Base-by-base conservation (phyloP, 2,888 invertebrate genomes). In the Torymus texanus region DNA sequence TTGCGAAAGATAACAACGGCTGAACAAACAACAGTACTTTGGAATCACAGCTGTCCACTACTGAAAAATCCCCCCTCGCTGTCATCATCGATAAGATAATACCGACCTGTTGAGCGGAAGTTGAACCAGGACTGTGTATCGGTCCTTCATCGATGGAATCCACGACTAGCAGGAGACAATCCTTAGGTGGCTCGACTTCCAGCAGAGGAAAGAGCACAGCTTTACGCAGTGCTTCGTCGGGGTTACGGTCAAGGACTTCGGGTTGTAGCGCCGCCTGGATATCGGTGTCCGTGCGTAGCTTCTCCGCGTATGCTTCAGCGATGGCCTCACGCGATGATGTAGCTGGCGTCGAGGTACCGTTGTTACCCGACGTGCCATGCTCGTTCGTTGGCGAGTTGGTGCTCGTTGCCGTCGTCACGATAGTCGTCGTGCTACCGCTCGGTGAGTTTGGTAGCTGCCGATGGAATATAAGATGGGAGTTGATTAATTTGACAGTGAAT, bases 191-290 rank as follows among this genome's bases (percentile, higher is more conserved):
- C 79, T 95, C 95, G 10, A 98, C 93, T 88, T 97, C 96, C 61
- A 96, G 90, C 50, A 98, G 91, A 0, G 98, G 98, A 86, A 96
- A 96, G 18, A 98, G 91, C 0, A 98, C 91, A 0, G 97, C 96
- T 86, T 96, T 94, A 87, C 97, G 96, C 88, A 98, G 95, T 75
- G 97, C 97, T 86, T 97, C 97, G 86, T 98, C 98, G 0, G 98
- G 97, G 87, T 96, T 95, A 85, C 94, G 93, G 86, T 97, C 96
- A 84, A 97, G 93, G 82, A 95, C 95, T 80, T 95, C 95, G 0
- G 96, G 95, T 55, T 94, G 92, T 55, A 97, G 91, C 0, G 95
- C 95, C 83, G 95, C 94, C 83, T 96, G 95, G 67, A 97, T 95
- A 83, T 97, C 96, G 0, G 95, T 94, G 85, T 97, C 96, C 0